These are phyloP conservation scores for Leucopsar rothschildi DNA, from an alignment of 2,113 vertebrate genomes.

Conservation along the genomic window DNA sequence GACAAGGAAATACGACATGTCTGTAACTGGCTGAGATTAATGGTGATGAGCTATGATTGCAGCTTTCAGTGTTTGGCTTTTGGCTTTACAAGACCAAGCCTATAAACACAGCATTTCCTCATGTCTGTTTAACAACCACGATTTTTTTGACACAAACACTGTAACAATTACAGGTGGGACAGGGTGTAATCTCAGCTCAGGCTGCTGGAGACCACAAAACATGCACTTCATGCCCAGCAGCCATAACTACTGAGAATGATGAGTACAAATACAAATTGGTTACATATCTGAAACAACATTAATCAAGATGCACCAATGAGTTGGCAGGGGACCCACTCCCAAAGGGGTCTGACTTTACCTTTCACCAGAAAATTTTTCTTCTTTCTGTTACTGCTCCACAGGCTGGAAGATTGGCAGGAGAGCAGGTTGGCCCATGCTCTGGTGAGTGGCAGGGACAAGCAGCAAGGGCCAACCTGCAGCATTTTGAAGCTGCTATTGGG, in stretches of 20 bases:
- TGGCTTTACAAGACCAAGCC: neutral
- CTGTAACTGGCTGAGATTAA: neutral
- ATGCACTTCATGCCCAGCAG: neutral
- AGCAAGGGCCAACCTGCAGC: neutral
- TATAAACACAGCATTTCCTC: neutral
- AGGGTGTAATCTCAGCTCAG: accelerated
- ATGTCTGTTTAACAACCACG: neutral
- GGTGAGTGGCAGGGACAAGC: accelerated
- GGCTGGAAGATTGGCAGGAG: neutral
- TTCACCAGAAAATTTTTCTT: neutral
- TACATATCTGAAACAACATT: neutral
- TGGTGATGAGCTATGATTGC: neutral
- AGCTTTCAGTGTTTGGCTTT: neutral
- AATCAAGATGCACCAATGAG: accelerated
- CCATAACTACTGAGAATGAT: accelerated
- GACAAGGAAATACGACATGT: neutral
- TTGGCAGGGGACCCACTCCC: neutral
- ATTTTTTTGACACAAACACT: neutral
- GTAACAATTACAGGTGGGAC: accelerated
- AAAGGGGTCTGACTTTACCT: neutral
- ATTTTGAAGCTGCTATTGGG: neutral
- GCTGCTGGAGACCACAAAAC: neutral
- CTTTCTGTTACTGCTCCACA: neutral
- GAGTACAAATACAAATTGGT: neutral
- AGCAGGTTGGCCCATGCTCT: accelerated